Base-by-base conservation (phyloP, 2,113 vertebrate genomes). In the Eulemur macaco region DNA sequence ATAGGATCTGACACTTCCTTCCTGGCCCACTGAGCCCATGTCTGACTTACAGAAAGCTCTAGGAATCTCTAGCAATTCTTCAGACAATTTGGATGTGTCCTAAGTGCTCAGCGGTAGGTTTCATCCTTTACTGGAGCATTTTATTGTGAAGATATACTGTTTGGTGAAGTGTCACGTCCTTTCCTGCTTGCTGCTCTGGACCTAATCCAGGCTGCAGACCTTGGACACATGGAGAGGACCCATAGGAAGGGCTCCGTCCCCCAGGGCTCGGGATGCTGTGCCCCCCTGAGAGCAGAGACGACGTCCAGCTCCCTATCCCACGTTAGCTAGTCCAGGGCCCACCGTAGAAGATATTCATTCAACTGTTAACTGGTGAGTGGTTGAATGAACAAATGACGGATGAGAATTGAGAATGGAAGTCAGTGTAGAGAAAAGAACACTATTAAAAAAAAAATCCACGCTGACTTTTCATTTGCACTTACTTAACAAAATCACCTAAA, bases 401-500 rank as follows among this genome's bases (percentile, higher is more conserved):
- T 54, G 42, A 63, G 11, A 20, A 37, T 15, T 56, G 39, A 85
- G 52, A 80, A 78, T 1, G 23, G 12, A 78, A 89, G 34, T 58
- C 50, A 66, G 13, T n/a, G 15, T 47, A 63, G 39, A 96, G 78
- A 87, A 71, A 92, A 93, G 47, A 68, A 45, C 2, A 31, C 34
- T 69, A 69, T 84, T 73, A 11, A 13, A 37, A 89, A 69, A 69
- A 89, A 63, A 42, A 23, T 31, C 14, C 31, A 15, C 8, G 25
- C 58, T 86, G 74, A 37, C 8, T 77, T 94, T 89, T 63, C 18
- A 10, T 83, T 83, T 37, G 58, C 29, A 85, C 96, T 96, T 97
- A 98, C 97, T 89, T 97, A 71, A 95, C n/a, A 10, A 93, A 97
- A 50, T 95, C 95, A 63, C 27, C 89, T 37, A 92, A 73, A 29